Evolutionary conservation across 2,888 invertebrate genomes (phyloP), one percentile per base, ranked within the genome.

Genomic region (Spialia ferax): DNA sequence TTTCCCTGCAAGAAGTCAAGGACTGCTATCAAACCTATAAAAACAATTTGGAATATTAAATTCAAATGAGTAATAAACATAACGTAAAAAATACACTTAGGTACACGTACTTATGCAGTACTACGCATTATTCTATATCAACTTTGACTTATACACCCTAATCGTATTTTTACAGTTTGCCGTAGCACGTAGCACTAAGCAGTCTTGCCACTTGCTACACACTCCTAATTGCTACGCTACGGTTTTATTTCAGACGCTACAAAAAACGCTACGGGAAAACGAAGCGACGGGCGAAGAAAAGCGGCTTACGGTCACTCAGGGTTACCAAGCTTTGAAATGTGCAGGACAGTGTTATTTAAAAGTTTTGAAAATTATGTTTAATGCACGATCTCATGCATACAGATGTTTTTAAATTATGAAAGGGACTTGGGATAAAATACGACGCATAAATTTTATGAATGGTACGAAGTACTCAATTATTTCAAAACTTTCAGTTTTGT

Each of bases 211-310:
- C n/a, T 23, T 26, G 55, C 61, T 55, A 61, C 55, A 67, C 26
- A 23, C 55, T 55, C 55, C 29, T 61, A 61, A 67, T 67, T 67
- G 67, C 67, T 67, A 66, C 66, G 66, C 52, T 45, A 67, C 59
- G 59, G 55, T 62, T 67, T 61, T 69, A 62, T 65, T 64, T 48
- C 59, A 50, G 35, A 35, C 67, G 61, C 67, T 67, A 56, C 35
- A 50, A 67, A 69, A 62, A 56, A 11, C 57, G 50, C 69, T 55
- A 52, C 59, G 64, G 61, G 63, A 67, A 63, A 56, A 48, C 11
- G 38, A 56, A 62, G 69, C 69, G 29, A 57, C 64, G 62, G 70
- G 64, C 64, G 68, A 54, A 60, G 65, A 67, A 73, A 74, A 71
- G 73, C 67, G 61, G 72, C 69, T 74, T 69, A 72, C 68, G 65